phyloP scores from a whole-genome alignment of 2,113 vertebrate species.

The Argyrosomus japonicus region DNA sequence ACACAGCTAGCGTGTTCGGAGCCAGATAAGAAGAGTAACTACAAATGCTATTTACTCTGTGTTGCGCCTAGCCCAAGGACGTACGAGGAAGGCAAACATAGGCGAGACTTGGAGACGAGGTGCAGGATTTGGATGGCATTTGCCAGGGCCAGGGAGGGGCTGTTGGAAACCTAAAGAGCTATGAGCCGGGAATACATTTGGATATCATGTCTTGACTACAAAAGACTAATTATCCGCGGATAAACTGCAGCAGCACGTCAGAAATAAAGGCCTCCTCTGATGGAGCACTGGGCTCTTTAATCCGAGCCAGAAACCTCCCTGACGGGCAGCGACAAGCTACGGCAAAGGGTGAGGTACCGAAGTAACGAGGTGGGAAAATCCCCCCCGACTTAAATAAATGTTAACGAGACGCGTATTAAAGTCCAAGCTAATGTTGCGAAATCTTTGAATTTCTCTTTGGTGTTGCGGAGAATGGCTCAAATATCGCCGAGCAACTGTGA shows the following conservation, averaged over 20 bases:
- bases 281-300: conserved; percentile 70
- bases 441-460: conserved; percentile 4
- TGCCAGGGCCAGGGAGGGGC: conserved; percentile 2
- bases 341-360: conserved; percentile 76
- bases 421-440: conserved; percentile 39
- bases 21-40: conserved; percentile 43
- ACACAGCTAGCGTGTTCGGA: conserved; percentile 16
- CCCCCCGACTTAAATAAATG: conserved; percentile 8
- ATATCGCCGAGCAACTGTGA: conserved; percentile 34
- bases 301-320: conserved; percentile 54
- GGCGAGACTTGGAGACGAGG: conserved; percentile 43
- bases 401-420: conserved; percentile 9
- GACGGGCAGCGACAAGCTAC: conserved; percentile 66
- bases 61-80: conserved; percentile 69
- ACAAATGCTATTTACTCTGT: conserved; percentile 38
- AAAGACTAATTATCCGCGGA: conserved; percentile 44
- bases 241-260: conserved; percentile 63
- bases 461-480: conserved; percentile 44
- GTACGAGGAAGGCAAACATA: conserved; percentile 58
- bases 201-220: conserved; percentile 70
- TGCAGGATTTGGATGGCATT: conserved; percentile 34
- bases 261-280: conserved; percentile 66
- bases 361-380: neutral
- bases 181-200: conserved; percentile 27
- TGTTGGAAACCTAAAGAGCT: conserved; percentile 14